Conservation (phyloP, 1,140 invertebrate genomes). For the Zaprionus kolodkinae region DNA sequence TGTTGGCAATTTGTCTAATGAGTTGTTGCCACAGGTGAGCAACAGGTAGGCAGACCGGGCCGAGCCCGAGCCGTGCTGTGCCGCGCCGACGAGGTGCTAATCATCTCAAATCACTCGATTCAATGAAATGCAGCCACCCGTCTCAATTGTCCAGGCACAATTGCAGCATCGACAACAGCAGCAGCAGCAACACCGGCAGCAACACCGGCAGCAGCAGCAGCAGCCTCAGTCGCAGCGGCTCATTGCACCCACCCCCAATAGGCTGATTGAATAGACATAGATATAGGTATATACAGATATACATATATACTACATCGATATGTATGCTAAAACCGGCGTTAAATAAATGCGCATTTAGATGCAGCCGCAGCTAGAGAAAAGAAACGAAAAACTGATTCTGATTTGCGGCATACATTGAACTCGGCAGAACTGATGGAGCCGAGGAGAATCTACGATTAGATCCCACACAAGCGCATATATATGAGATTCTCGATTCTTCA, state of each 20-base stretch:
- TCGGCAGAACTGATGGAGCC: constrained; percentile 43
- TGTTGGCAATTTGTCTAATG: constrained; percentile 79
- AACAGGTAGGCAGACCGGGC: constrained; percentile 44
- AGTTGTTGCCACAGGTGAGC: constrained; percentile 73
- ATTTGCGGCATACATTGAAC: constrained; percentile 68
- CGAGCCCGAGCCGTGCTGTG: too few relatives aligned
- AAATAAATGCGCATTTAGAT: constrained; percentile 74
- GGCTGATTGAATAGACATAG: constrained; percentile 50
- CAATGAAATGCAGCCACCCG: constrained; percentile 54
- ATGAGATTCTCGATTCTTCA: constrained; percentile 31
- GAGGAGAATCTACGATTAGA: neutral
- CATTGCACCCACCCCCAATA: constrained; percentile 52
- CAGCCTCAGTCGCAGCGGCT: constrained; percentile 25
- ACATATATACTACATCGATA: constrained; percentile 38
- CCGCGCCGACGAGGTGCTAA: constrained; percentile 69
- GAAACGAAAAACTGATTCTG: constrained; percentile 21
- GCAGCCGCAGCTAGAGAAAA: constrained; percentile 39
- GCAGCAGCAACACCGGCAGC: neutral
- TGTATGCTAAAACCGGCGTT: constrained; percentile 14
- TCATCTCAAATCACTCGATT: constrained; percentile 51
- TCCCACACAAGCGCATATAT: constrained; percentile 46
- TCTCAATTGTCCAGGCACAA: constrained; percentile 59
- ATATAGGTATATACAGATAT: constrained; percentile 36
- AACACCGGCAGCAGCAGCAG: neutral
- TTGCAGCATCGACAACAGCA: constrained; percentile 50